A percentile compares a stretch with the other conserved stretches of the same genome.
Evolutionary conservation across 2,113 vertebrate genomes (phyloP).

Genomic region (Serinus canaria): DNA sequence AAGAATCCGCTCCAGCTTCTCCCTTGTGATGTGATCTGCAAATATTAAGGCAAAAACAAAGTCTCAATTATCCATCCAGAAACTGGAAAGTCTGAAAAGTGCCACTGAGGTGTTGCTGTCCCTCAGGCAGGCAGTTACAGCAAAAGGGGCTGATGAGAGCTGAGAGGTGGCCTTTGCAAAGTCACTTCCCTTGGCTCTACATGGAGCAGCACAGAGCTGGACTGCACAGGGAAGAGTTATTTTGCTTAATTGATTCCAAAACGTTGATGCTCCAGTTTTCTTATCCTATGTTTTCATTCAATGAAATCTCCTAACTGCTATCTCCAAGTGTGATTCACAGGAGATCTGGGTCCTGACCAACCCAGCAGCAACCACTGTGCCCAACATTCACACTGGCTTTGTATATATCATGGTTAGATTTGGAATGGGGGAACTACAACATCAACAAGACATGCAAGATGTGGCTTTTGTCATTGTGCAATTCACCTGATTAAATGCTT

Average conservation of each 20-base stretch:
- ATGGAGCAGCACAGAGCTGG: not conserved
- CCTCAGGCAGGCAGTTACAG: not conserved
- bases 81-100: not conserved
- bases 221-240: not conserved
- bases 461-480: not conserved
- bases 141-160: not conserved
- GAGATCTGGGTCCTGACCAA: not conserved
- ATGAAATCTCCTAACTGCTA: not conserved
- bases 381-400: not conserved
- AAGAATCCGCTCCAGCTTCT: constrained; percentile 86
- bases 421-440: accelerated
- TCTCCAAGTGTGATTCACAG: not conserved
- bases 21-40: constrained; percentile 88
- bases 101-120: not conserved
- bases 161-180: not conserved
- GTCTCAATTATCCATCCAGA: not conserved
- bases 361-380: not conserved
- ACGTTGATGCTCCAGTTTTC: not conserved
- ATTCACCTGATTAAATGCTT: not conserved
- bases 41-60: not conserved
- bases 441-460: not conserved
- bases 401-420: not conserved
- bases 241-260: not conserved
- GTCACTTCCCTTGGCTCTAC: not conserved
- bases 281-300: not conserved